Conservation (phyloP, 2,113 vertebrate species). For the Ovis canadensis region DNA sequence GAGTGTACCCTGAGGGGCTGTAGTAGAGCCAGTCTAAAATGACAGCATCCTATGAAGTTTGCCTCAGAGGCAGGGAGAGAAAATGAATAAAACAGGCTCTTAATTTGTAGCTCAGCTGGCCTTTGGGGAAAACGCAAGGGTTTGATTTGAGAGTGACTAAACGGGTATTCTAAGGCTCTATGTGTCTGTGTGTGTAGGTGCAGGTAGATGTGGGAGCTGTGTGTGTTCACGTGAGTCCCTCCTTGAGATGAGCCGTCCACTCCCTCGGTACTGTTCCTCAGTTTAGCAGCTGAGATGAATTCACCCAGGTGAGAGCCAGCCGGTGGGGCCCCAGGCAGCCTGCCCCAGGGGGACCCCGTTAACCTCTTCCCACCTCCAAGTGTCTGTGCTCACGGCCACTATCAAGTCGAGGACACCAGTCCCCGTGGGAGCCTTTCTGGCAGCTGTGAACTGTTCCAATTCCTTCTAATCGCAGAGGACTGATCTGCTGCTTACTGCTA, state of each 20-base stretch:
- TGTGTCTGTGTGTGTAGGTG: background rate
- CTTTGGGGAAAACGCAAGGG: background rate
- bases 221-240: background rate
- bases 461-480: background rate
- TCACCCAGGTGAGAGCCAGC: background rate
- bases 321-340: background rate
- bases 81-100: background rate
- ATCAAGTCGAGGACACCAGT: background rate
- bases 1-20: background rate
- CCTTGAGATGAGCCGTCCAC: background rate
- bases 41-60: background rate
- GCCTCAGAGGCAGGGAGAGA: background rate
- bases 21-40: background rate
- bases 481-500: constrained; percentile 23
- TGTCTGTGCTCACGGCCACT: too few relatives aligned
- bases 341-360: background rate
- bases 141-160: background rate
- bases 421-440: background rate
- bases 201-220: too few relatives aligned
- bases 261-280: background rate
- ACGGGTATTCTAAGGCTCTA: background rate
- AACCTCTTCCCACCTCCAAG: background rate
- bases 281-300: background rate
- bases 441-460: background rate
- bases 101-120: background rate